Base-by-base conservation (phyloP, 2,797 vertebrate species). In the Sciurus carolinensis region DNA sequence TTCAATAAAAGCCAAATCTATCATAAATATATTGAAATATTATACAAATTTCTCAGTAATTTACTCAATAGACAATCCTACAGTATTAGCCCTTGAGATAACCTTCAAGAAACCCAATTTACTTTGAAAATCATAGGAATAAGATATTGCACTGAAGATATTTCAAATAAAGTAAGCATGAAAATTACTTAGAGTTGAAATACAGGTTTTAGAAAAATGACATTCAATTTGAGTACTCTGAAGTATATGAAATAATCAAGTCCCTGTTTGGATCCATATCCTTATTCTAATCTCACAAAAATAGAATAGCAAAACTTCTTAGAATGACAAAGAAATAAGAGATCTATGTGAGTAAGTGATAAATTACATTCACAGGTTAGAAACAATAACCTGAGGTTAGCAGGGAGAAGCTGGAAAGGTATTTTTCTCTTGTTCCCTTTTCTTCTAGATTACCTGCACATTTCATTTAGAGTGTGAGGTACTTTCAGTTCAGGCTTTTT, bases 171-270 rank as follows among this genome's bases (percentile, higher is more conserved):
- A 95, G 94, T 77, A 82, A 95, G 26, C 30, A 82, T 71, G 7
- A 76, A 85, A 90, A 91, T 89, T 80, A 93, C 36, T 92, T 92
- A 42, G 22, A 81, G 67, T 84, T 75, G 24, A 80, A 96, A 95
- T 50, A 91, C 0, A 73, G 12, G 57, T 87, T 80, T 87, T 73
- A 54, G 52, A 82, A n/a, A 94, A 82, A 84, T 81, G 54, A 26
- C n/a, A 95, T 77, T 95, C 15, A 82, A 8, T 50, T 95, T 94
- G n/a, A 89, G 3, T 88, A 66, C 87, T 95, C 28, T 95, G 39
- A 82, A 91, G 14, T n/a, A 36, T 73, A 73, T 33, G 5, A 94
- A 90, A 88, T 81, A 92, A 92, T 81, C 11, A 67, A 73, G 36
- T 86, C 18, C 10, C 22, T 90, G 4, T 81, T 80, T 76, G 11